Evolutionary conservation across 2,113 vertebrate genomes (phyloP).

Genomic region (Macrotis lagotis): DNA sequence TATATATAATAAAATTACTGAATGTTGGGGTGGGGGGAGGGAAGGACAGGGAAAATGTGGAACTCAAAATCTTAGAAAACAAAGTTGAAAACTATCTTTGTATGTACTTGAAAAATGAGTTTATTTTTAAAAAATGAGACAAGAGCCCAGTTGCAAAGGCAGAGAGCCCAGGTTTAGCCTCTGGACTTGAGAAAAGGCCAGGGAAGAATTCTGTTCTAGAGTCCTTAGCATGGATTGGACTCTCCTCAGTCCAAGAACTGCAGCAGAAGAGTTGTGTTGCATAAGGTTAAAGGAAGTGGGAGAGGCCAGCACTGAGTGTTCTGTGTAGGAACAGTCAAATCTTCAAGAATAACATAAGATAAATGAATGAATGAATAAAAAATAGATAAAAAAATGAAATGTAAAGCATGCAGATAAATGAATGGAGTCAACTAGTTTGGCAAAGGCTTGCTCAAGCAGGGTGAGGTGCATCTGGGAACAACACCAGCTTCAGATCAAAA

Average conservation of each 20-base stretch:
- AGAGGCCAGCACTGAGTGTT: constrained; percentile 44
- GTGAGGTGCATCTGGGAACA: constrained; percentile 66
- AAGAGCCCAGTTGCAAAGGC: too few relatives aligned
- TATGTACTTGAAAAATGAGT: too few relatives aligned
- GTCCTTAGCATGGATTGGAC: not conserved
- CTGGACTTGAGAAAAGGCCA: not conserved
- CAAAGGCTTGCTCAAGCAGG: constrained; percentile 54
- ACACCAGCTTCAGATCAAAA: constrained; percentile 50
- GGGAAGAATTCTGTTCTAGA: not conserved
- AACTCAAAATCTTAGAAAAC: too few relatives aligned
- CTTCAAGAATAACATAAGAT: constrained; percentile 13
- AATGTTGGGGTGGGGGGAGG: too few relatives aligned
- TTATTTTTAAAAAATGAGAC: too few relatives aligned
- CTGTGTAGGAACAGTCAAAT: constrained; percentile 22
- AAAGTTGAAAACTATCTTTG: too few relatives aligned
- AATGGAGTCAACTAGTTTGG: constrained; percentile 31
- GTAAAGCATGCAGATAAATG: constrained; percentile 65
- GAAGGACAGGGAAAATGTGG: too few relatives aligned
- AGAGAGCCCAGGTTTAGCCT: not conserved
- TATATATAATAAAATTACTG: too few relatives aligned
- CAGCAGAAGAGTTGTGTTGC: constrained; percentile 5
- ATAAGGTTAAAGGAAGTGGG: constrained; percentile 44
- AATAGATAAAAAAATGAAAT: not conserved
- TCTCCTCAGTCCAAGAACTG: constrained; percentile 18
- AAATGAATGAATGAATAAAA: too few relatives aligned